Percentiles rank a stretch among this genome's conserved stretches.
Conservation (phyloP, 2,797 vertebrate genomes). For the Catharus ustulatus region DNA sequence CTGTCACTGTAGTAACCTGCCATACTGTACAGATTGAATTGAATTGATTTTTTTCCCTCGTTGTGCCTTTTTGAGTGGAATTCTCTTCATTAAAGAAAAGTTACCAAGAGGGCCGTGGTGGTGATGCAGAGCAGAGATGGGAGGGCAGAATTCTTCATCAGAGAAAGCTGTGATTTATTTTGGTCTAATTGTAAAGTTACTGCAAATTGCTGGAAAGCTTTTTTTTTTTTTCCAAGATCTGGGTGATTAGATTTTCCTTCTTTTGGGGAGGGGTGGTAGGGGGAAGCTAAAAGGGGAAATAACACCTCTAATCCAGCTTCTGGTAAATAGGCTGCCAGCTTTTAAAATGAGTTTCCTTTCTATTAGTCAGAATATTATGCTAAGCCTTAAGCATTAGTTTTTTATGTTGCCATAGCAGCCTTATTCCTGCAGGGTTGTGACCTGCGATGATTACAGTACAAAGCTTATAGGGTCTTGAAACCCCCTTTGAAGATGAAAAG, state of each 20-base stretch:
- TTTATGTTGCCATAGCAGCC: conserved; percentile 99
- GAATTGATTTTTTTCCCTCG: not conserved
- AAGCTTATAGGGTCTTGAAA: conserved; percentile 99
- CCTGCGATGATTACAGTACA: conserved; percentile 99
- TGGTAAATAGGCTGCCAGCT: conserved; percentile 85
- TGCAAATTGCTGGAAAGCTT: conserved; percentile 80
- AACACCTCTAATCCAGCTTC: conserved; percentile 87
- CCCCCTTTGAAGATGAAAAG: conserved; percentile 99
- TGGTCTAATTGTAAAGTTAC: conserved; percentile 82
- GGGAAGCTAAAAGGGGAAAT: conserved; percentile 84
- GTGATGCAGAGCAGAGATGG: not conserved
- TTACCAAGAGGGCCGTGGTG: not conserved
- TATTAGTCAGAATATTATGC: conserved; percentile 95
- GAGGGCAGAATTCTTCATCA: conserved; percentile 65
- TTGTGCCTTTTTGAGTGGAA: conserved; percentile 28
- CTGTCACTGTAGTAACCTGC: not conserved
- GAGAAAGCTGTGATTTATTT: conserved; percentile 79
- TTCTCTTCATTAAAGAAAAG: conserved; percentile 54
- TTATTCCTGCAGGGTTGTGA: conserved; percentile 99
- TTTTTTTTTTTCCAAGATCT: conserved; percentile 77
- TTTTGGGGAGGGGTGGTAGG: conserved; percentile 61
- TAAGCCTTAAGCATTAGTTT: conserved; percentile 99
- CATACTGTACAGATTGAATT: not conserved
- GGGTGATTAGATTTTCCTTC: conserved; percentile 80
- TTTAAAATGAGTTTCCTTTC: conserved; percentile 88